Evolutionary conservation across 2,888 invertebrate genomes (phyloP).

Genomic region (Lasioglossum villosulum): DNA sequence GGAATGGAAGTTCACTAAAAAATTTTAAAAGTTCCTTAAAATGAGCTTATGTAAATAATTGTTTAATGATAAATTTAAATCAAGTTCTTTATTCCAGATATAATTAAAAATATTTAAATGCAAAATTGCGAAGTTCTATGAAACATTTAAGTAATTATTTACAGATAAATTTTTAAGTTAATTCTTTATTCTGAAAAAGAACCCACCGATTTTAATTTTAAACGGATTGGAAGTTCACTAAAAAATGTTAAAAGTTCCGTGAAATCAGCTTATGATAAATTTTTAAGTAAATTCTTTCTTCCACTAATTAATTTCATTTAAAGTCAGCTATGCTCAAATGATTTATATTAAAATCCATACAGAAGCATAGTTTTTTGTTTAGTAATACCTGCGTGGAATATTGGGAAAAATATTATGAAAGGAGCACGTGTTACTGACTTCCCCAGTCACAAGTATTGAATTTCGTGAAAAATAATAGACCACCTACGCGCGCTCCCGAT

Average conservation of each 20-base stretch:
- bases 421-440: background rate
- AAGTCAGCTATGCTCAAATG: background rate
- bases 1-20: background rate
- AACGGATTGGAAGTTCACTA: too few species aligned
- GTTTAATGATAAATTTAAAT: too few species aligned
- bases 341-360: background rate
- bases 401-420: constrained; percentile 1
- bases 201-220: too few species aligned
- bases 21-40: background rate
- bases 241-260: too few species aligned
- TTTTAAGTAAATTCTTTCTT: background rate
- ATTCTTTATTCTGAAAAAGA: too few species aligned
- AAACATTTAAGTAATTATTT: too few species aligned
- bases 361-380: background rate
- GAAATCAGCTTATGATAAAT: too few species aligned
- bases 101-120: too few species aligned
- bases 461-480: background rate
- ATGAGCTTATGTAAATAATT: too few species aligned
- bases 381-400: background rate
- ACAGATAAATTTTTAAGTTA: background rate
- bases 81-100: too few species aligned
- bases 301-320: background rate
- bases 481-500: background rate
- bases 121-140: too few species aligned
- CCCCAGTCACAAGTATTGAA: background rate